Base-by-base conservation (phyloP, 2,113 vertebrate species). In the Syrrhaptes paradoxus region DNA sequence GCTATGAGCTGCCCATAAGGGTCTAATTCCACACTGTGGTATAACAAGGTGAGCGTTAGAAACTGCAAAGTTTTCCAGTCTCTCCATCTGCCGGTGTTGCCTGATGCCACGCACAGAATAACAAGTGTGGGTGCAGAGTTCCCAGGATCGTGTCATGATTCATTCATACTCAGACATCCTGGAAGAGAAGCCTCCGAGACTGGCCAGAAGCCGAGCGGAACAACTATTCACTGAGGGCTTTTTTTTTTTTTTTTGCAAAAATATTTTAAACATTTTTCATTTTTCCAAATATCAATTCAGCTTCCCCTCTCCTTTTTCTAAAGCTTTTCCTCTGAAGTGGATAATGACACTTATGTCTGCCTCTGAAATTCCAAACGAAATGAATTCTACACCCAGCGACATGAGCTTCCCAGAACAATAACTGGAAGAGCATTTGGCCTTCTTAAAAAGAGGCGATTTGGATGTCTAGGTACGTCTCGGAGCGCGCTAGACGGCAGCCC, bases 261-360 rank as follows among this genome's bases (percentile, higher is more conserved):
- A 85, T 96, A 92, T 96, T 97, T 97, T 94, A 97, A 97, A 96
- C 95, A 95, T 98, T 95, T 97, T 97, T 97, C 87, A 77, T 97
- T 97, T 98, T 98, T 98, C 98, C 96, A 97, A 98, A 95, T 97
- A 97, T 97, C 92, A 93, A 63, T 94, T 97, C 92, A 79, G 85
- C 83, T 96, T 65, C 29, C 54, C 16, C 17, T 16, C 34, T 76
- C 52, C n/a, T 80, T 75, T 73, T 34, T 49, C 85, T 83, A 71
- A 77, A 63, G 59, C 43, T 88, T 89, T 87, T 97, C 93, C 38
- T 96, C 97, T 97, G 89, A 95, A 94, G 95, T 94, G 96, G 97
- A 90, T 97, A 97, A 98, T 9, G 3, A 95, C 78, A 85, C 92
- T 97, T 95, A 75, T 86, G 96, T 97, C 96, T 98, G 97, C 96